These are phyloP conservation scores for Nycticryphes semicollaris DNA, from an alignment of 2,113 vertebrate genomes.

Conservation along the genomic window DNA sequence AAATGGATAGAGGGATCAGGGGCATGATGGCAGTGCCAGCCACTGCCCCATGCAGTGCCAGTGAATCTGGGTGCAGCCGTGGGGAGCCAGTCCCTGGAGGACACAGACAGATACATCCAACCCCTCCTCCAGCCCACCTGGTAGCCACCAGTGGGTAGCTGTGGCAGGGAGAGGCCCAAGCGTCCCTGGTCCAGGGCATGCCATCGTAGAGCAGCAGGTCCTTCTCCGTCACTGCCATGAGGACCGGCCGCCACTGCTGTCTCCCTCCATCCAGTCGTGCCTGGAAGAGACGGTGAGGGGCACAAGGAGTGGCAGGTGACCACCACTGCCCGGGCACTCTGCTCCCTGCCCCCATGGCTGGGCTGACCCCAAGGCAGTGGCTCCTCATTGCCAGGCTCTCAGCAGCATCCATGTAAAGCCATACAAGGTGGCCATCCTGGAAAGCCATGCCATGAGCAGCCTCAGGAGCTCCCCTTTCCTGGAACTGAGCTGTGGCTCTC, in stretches of 20 bases:
- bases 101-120: no score
- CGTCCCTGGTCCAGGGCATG: conserved; percentile 90
- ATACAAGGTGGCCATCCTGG: rapidly evolving
- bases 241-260: conserved; percentile 86
- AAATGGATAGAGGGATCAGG: not conserved
- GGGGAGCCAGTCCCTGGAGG: rapidly evolving
- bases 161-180: conserved; percentile 88
- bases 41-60: rapidly evolving
- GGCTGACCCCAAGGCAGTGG: rapidly evolving
- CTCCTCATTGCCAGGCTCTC: rapidly evolving
- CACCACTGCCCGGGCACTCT: rapidly evolving
- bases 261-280: conserved; percentile 86
- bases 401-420: not conserved
- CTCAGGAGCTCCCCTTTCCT: no score
- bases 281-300: conserved; percentile 45
- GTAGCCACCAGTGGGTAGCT: conserved; percentile 93
- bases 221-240: conserved; percentile 93
- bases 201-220: conserved; percentile 92
- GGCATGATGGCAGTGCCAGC: rapidly evolving
- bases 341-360: rapidly evolving
- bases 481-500: not conserved
- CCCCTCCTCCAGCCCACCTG: conserved; percentile 73
- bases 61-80: rapidly evolving
- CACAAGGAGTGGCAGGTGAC: not conserved
- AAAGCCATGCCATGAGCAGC: not conserved